Base-by-base conservation (phyloP, 1,140 invertebrate genomes). In the Diploscapter pachys region DNA sequence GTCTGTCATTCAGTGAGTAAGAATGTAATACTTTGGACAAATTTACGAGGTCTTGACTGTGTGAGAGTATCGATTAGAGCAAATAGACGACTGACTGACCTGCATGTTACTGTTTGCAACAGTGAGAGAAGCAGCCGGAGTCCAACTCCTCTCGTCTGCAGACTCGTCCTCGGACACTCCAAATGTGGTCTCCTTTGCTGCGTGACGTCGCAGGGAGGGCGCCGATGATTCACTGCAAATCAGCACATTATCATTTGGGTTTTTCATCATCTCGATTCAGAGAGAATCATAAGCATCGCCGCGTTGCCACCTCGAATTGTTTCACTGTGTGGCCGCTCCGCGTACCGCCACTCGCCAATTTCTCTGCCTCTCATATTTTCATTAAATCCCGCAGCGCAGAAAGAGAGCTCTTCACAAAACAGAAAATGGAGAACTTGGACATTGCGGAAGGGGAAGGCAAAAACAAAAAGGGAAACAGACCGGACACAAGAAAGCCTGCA, bases 201-300 rank as follows among this genome's bases (percentile, higher is more conserved):
- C 61, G 54, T 64, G 61, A 53, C 75, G 69, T 64, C 66, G 69
- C 55, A 76, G 64, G 5, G 75, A 76, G 8, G 75, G 75, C 13
- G 75, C 75, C 31, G 75, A 76, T 48, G 75, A 76, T 67, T 76
- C 75, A 64, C 75, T 76, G 75, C 71, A 76, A 76, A 61, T 56
- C 4, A 48, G 48, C 11, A 61, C 61, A 67, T 3, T 4, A 63
- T 2, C n/a, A 50, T 5, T 13, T 51, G 65, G 48, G 53, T 61
- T 3, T 5, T 50, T 56, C 63, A 6, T 11, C 31, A 31, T 31
- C 31, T 31, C 31, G 31, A 31, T 31, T 31, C 31, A 31, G 31
- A 31, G 31, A 31, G 31, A 31, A 31, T 31, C 31, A 31, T 31
- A 31, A 31, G 31, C 31, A 31, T 31, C 31, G 31, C 31, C 31